A percentile compares a stretch with the other conserved stretches of the same genome.
Conservation (phyloP, 1,140 invertebrate species). For the Drosophila leontia region DNA sequence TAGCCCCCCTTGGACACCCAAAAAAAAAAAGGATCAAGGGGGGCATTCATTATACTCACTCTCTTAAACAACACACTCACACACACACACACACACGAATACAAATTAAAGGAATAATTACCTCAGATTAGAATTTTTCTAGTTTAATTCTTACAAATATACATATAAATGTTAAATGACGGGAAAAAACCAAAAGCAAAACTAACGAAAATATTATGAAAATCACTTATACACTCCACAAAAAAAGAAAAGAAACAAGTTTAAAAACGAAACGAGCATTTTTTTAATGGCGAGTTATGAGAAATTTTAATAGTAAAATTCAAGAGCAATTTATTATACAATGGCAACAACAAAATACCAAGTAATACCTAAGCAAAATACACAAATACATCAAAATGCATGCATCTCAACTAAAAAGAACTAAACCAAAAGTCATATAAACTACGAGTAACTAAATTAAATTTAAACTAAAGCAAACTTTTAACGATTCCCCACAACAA, state of each 20-base stretch:
- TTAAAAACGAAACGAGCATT: slow-evolving; percentile 50
- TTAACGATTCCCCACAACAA: slow-evolving; percentile 49
- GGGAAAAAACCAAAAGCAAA: slow-evolving; percentile 26
- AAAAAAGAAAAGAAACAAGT: slow-evolving; percentile 37
- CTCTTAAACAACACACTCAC: slow-evolving; percentile 36
- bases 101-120: slow-evolving; percentile 84
- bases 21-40: slow-evolving; percentile 3
- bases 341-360: slow-evolving; percentile 44
- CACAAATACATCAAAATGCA: slow-evolving; percentile 62
- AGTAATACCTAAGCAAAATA: slow-evolving; percentile 39
- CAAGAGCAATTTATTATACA: slow-evolving; percentile 78
- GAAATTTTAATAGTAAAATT: slow-evolving; percentile 81
- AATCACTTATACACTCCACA: slow-evolving; percentile 48
- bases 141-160: slow-evolving; percentile 83
- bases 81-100: slow-evolving; percentile 58
- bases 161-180: slow-evolving; percentile 74
- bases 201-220: slow-evolving; percentile 50
- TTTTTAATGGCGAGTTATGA: slow-evolving; percentile 64
- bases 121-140: slow-evolving; percentile 84
- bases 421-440: slow-evolving; percentile 37
- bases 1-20: slow-evolving; percentile 1
- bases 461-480: slow-evolving; percentile 46
- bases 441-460: slow-evolving; percentile 39
- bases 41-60: slow-evolving; percentile 51
- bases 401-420: slow-evolving; percentile 42